Evolutionary conservation across 64 coral and sea anemone species (phyloP).

Genomic region (Pocillopora damicornis): DNA sequence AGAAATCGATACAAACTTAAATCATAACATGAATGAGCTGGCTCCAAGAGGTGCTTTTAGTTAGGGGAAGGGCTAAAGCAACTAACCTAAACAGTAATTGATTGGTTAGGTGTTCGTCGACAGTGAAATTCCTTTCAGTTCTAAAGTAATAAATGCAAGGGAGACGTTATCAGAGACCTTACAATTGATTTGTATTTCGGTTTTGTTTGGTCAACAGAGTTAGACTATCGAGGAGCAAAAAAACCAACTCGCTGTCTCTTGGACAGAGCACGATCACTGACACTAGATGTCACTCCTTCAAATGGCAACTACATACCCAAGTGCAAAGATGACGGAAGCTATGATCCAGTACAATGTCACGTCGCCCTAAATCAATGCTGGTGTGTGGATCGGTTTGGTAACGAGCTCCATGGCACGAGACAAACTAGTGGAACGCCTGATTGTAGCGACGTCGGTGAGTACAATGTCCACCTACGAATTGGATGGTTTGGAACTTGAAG

Average conservation of each 20-base stretch:
- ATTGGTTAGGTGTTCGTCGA: too few species aligned
- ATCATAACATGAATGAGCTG: too few species aligned
- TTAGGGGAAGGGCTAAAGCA: too few species aligned
- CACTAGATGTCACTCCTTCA: neutral
- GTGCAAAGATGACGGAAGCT: conserved; percentile 55
- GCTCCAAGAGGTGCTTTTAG: too few species aligned
- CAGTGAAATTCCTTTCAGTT: too few species aligned
- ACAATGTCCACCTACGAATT: neutral
- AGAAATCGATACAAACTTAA: too few species aligned
- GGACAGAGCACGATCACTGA: conserved; percentile 27
- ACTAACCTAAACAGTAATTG: too few species aligned
- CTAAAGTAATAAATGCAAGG: too few species aligned
- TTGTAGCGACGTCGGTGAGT: conserved; percentile 38
- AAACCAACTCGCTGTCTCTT: conserved; percentile 11
- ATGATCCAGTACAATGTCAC: conserved; percentile 60
- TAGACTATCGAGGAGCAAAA: neutral
- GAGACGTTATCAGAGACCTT: too few species aligned
- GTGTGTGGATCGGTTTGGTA: conserved; percentile 71
- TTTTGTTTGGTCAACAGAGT: neutral
- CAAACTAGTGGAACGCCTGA: conserved; percentile 14
- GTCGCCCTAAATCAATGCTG: conserved; percentile 56
- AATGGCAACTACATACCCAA: conserved; percentile 58
- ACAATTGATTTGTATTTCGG: neutral
- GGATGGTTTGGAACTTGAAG: neutral
- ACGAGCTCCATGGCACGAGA: conserved; percentile 42